These are phyloP conservation scores for Heteromyza rotundicornis DNA, from an alignment of 2,888 invertebrate species.

Conservation along the genomic window DNA sequence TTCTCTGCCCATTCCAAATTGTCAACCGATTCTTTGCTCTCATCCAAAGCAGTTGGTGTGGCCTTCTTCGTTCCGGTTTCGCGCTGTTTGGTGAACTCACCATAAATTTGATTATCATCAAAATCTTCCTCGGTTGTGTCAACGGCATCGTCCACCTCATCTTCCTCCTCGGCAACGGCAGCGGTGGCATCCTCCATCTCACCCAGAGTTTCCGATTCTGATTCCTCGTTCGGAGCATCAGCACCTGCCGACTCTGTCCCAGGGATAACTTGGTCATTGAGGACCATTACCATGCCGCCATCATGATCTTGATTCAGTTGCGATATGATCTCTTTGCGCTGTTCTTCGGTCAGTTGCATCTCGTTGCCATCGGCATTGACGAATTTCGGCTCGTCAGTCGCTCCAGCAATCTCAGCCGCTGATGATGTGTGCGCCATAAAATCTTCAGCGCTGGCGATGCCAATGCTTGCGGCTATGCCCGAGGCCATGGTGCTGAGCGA, in stretches of 20 bases:
- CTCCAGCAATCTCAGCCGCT: slow-evolving; percentile 6
- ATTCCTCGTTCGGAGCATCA: background rate
- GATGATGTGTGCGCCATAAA: too few species aligned
- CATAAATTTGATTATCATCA: slow-evolving; percentile 53
- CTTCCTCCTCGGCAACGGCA: slow-evolving; percentile 24
- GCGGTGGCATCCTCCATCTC: slow-evolving; percentile 6
- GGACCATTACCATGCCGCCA: slow-evolving; percentile 60
- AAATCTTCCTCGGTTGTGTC: slow-evolving; percentile 47
- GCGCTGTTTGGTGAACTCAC: slow-evolving; percentile 40
- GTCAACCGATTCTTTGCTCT: slow-evolving; percentile 55
- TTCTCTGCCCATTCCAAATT: slow-evolving; percentile 60
- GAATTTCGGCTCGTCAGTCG: slow-evolving; percentile 59
- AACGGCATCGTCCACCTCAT: slow-evolving; percentile 36
- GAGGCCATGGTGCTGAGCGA: slow-evolving; percentile 66
- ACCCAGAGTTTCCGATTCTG: background rate
- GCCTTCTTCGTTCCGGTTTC: slow-evolving; percentile 27
- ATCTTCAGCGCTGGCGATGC: slow-evolving; percentile 62
- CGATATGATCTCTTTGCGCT: slow-evolving; percentile 60
- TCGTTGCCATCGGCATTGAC: slow-evolving; percentile 64
- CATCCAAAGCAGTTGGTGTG: slow-evolving; percentile 37
- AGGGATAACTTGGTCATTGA: slow-evolving; percentile 46
- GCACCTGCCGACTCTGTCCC: too few species aligned
- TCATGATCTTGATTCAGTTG: slow-evolving; percentile 60
- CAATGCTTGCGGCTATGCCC: slow-evolving; percentile 67
- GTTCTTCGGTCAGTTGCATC: slow-evolving; percentile 60